Conservation (phyloP, 2,888 invertebrate species). For the Sinotaia quadrata region DNA sequence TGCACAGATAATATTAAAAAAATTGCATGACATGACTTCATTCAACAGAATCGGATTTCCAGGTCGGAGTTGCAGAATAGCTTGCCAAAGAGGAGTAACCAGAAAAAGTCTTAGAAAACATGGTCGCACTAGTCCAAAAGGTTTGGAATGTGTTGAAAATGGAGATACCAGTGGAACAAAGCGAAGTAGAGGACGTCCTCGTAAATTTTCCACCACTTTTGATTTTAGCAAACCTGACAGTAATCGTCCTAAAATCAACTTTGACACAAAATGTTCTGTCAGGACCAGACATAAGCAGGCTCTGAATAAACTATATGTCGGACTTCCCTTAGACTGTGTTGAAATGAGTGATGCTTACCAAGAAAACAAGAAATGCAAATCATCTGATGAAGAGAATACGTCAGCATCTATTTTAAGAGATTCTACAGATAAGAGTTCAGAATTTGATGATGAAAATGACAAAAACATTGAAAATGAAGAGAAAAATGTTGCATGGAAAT, state of each 20-base stretch:
- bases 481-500: neutral
- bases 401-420: neutral
- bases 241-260: neutral
- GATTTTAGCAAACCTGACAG: neutral
- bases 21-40: slow-evolving; percentile 29
- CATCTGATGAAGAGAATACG: slow-evolving; percentile 3
- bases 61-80: slow-evolving; percentile 29
- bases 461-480: neutral
- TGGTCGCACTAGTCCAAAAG: slow-evolving; percentile 17
- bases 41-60: neutral
- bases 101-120: neutral
- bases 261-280: slow-evolving; percentile 8
- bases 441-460: neutral
- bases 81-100: slow-evolving; percentile 17
- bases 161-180: neutral
- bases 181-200: neutral
- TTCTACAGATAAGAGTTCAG: neutral
- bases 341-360: slow-evolving; percentile 12
- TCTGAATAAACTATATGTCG: slow-evolving; percentile 20
- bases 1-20: slow-evolving; percentile 34
- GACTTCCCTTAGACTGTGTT: too few relatives aligned
- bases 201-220: neutral
- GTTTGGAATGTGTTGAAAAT: neutral
- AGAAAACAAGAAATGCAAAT: slow-evolving; percentile 10
- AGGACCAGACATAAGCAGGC: slow-evolving; percentile 23